Conservation (phyloP, 1,140 invertebrate genomes). For the Bombyx mandarina region DNA sequence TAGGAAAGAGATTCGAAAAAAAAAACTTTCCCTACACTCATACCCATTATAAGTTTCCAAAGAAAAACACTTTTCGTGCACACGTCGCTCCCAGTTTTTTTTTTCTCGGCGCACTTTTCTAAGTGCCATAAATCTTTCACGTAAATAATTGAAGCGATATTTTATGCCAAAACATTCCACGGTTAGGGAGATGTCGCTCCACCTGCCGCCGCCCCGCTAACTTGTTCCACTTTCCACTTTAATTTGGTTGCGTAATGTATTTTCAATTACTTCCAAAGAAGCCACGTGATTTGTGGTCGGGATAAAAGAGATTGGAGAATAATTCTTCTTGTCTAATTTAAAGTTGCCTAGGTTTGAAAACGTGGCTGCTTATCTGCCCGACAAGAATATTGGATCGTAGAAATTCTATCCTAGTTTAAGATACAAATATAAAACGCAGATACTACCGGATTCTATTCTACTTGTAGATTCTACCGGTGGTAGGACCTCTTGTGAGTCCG, state of each 20-base stretch:
- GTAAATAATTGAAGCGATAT: slow-evolving; percentile 72
- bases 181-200: slow-evolving; percentile 57
- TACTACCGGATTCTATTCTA: too few species aligned
- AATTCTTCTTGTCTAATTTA: slow-evolving; percentile 52
- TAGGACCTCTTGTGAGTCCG: too few species aligned
- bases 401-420: too few species aligned
- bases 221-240: slow-evolving; percentile 69
- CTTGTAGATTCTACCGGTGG: too few species aligned
- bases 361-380: neutral
- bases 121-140: slow-evolving; percentile 69
- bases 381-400: neutral
- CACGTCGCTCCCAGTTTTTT: slow-evolving; percentile 61
- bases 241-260: slow-evolving; percentile 71
- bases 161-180: slow-evolving; percentile 70
- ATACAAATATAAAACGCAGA: too few species aligned
- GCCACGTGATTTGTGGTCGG: slow-evolving; percentile 60
- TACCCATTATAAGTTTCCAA: slow-evolving; percentile 69
- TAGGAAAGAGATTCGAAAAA: slow-evolving; percentile 64
- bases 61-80: slow-evolving; percentile 69
- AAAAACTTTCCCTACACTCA: slow-evolving; percentile 57
- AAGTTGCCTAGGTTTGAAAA: slow-evolving; percentile 21
- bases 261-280: slow-evolving; percentile 69
- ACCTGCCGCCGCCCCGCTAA: slow-evolving; percentile 54
- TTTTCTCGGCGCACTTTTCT: slow-evolving; percentile 68
- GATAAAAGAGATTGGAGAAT: slow-evolving; percentile 56